Evolutionary conservation across 2,113 vertebrate genomes (phyloP), one percentile per base, ranked within the genome.

Genomic region (Castor canadensis): DNA sequence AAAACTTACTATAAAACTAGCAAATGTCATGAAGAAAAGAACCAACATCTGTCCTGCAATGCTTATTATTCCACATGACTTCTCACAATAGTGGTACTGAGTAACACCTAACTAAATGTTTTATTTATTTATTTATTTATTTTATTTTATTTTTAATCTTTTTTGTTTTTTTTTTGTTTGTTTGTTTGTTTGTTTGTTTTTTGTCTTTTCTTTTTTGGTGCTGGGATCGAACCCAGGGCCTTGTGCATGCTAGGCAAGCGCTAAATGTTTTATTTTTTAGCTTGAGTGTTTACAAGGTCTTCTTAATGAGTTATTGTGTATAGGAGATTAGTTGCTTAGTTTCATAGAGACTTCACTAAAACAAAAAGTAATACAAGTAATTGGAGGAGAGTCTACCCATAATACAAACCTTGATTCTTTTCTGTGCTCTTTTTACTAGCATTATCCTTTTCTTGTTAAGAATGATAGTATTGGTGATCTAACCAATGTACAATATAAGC

Each of bases 331-430:
- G 54, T 91, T 38, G 8, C 49, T 89, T 11, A 3, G 1, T 94
- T 94, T 92, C 90, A 93, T 82, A 87, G 58, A 28, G 62, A 62
- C 58, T 84, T 91, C 58, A 80, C 43, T 80, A 67, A 88, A 91
- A 96, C 43, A 91, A 24, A 30, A 83, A 58, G n/a, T n/a, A 93
- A 35, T 67, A 67, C 1, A 72, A 62, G 30, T 54, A 90, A 54
- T 71, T 84, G 82, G 87, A 88, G 38, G 43, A 54, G 43, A 72
- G 7, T 88, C 58, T 87, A 79, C 20, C 69, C 1, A 69, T 54
- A 93, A 79, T 93, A 79, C 84, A 87, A 84, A 69, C 58, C 35
- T 64, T 60, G 66, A 20, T 58, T 88, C 22, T 94, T 77, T 91
- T 86, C 73, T 95, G 62, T 80, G 60, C 35, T 82, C 35, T 85